Evolutionary conservation across 1,140 invertebrate species (phyloP).

Genomic region (Philotrypesis tridentata): DNA sequence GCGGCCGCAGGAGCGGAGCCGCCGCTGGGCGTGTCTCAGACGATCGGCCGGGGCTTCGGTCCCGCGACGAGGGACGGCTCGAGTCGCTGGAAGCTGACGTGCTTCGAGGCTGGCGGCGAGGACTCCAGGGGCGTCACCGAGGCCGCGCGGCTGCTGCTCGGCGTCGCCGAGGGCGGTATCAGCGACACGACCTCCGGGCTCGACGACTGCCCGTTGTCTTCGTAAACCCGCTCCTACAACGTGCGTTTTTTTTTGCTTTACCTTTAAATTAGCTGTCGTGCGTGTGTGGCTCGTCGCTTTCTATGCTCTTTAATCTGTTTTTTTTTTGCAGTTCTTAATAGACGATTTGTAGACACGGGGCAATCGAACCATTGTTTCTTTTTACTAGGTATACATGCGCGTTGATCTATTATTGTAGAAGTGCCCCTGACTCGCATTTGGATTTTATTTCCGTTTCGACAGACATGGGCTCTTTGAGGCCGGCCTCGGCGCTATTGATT

Average conservation of each 20-base stretch:
- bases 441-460: neutral
- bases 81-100: conserved; percentile 53
- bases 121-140: conserved; percentile 63
- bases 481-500: neutral
- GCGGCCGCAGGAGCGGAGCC: neutral
- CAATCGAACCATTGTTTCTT: neutral
- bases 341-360: no score
- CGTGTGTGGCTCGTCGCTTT: no score
- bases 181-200: conserved; percentile 70
- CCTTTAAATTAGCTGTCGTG: neutral
- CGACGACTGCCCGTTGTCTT: conserved; percentile 68
- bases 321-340: no score
- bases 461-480: neutral
- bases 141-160: conserved; percentile 64
- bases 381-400: no score
- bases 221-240: conserved; percentile 71
- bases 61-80: conserved; percentile 53
- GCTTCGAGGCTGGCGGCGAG: conserved; percentile 60
- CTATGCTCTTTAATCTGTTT: no score
- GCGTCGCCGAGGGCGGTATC: conserved; percentile 67
- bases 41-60: conserved; percentile 43
- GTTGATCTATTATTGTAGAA: neutral
- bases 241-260: conserved; percentile 15
- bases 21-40: conserved; percentile 19
- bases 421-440: neutral